phyloP scores from a whole-genome alignment of 2,113 vertebrate species.

The Cyanocitta stelleri region DNA sequence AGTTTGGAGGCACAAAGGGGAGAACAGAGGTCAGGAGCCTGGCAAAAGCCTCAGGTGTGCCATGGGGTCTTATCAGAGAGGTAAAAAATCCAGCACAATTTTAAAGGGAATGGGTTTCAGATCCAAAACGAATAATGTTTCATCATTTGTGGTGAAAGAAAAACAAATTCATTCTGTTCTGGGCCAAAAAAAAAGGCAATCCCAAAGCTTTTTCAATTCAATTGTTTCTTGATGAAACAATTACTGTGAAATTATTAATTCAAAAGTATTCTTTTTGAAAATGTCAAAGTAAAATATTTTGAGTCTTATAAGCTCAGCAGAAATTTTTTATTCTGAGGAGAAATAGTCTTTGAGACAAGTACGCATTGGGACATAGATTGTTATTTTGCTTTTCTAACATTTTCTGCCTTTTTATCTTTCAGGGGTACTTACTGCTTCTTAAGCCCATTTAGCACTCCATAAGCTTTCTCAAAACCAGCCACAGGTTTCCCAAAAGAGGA shows the following conservation, averaged over 20 bases:
- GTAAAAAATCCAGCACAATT: background rate
- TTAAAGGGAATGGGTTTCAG: background rate
- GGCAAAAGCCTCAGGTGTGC: background rate
- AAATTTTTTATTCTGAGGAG: background rate
- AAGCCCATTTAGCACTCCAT: background rate
- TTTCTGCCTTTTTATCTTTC: background rate
- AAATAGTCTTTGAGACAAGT: background rate
- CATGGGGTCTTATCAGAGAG: rapidly evolving
- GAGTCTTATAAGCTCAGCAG: background rate
- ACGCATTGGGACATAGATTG: background rate
- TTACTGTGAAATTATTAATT: background rate
- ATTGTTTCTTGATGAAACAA: background rate
- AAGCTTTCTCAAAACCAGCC: background rate
- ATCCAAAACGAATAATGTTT: background rate
- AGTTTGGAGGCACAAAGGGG: background rate
- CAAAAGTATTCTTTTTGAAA: background rate
- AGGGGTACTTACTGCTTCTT: background rate
- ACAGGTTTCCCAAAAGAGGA: background rate
- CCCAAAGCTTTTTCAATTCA: background rate
- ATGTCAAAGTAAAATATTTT: background rate
- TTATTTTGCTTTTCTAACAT: background rate
- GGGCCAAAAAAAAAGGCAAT: background rate
- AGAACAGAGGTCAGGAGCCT: background rate
- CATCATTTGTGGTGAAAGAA: background rate
- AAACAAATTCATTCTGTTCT: background rate